These are phyloP conservation scores for Limnodromus scolopaceus DNA, from an alignment of 2,797 vertebrate species.

Conservation along the genomic window DNA sequence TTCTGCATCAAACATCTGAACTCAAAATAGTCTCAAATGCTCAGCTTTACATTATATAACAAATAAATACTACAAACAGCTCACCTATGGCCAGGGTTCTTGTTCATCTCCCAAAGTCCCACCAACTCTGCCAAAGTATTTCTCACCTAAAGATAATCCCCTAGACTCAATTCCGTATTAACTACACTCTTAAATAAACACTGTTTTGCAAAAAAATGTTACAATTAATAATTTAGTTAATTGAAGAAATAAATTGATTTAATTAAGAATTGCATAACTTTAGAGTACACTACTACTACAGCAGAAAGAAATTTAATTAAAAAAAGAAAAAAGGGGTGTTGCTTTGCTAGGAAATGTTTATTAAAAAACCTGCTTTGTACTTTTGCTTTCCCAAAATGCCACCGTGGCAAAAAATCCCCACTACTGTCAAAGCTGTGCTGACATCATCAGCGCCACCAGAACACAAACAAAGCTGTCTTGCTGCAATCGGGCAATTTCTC, in stretches of 20 bases:
- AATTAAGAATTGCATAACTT: background rate
- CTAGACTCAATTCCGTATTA: background rate
- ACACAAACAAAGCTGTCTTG: constrained; percentile 23
- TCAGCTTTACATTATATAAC: background rate
- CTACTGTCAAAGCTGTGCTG: background rate
- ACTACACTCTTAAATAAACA: background rate
- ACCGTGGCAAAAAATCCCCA: background rate
- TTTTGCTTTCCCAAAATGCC: background rate
- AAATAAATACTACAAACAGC: background rate
- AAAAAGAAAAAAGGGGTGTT: background rate
- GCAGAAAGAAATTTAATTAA: background rate
- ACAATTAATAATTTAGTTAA: background rate
- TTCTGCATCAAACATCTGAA: background rate
- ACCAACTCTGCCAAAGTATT: background rate
- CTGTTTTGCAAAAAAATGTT: background rate
- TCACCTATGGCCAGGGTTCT: background rate
- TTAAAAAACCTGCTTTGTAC: background rate
- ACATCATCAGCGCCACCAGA: background rate
- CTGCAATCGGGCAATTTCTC: background rate
- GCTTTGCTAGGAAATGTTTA: background rate
- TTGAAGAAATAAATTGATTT: background rate
- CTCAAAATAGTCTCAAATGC: background rate
- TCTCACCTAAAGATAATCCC: background rate
- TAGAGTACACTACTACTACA: background rate
- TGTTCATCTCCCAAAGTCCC: background rate